Evolutionary conservation across 1,140 invertebrate species (phyloP).

Genomic region (Vollenhovia emeryi): DNA sequence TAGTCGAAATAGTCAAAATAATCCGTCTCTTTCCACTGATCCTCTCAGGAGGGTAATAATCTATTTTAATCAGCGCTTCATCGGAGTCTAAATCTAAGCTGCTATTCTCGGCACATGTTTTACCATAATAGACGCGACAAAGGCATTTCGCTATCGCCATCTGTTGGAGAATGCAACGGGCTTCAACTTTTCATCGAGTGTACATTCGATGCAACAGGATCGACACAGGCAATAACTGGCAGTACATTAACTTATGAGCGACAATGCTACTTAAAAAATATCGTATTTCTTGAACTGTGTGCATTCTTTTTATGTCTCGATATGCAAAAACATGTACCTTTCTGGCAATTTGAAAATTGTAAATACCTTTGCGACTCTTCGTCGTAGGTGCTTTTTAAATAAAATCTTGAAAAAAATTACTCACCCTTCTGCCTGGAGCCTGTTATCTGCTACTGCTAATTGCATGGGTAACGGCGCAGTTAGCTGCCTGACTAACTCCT

Average conservation of each 20-base stretch:
- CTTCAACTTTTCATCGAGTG: slow-evolving; percentile 53
- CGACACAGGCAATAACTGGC: neutral
- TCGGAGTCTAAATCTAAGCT: slow-evolving; percentile 76
- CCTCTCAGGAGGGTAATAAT: slow-evolving; percentile 50
- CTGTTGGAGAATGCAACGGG: slow-evolving; percentile 65
- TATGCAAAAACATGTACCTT: neutral
- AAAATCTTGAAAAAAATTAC: slow-evolving; percentile 56
- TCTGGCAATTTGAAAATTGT: neutral
- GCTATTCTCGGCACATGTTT: slow-evolving; percentile 77
- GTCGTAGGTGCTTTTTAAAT: neutral
- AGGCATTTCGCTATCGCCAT: slow-evolving; percentile 72
- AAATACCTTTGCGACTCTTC: neutral
- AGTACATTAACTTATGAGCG: neutral
- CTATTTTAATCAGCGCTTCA: slow-evolving; percentile 79
- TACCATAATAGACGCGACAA: slow-evolving; percentile 73
- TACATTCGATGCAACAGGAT: slow-evolving; percentile 15
- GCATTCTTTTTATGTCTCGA: neutral
- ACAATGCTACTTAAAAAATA: neutral
- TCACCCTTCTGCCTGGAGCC: slow-evolving; percentile 84
- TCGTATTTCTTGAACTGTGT: neutral
- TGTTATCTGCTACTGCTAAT: slow-evolving; percentile 82
- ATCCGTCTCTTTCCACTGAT: slow-evolving; percentile 62
- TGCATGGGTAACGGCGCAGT: slow-evolving; percentile 81
- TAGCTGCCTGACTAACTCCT: slow-evolving; percentile 86
- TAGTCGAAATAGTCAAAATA: slow-evolving; percentile 72